Percentiles rank a stretch among this genome's conserved stretches.
These are phyloP conservation scores for Phenganax marumi DNA, from an alignment of 92 coral and sea anemone genomes.

Conservation along the genomic window DNA sequence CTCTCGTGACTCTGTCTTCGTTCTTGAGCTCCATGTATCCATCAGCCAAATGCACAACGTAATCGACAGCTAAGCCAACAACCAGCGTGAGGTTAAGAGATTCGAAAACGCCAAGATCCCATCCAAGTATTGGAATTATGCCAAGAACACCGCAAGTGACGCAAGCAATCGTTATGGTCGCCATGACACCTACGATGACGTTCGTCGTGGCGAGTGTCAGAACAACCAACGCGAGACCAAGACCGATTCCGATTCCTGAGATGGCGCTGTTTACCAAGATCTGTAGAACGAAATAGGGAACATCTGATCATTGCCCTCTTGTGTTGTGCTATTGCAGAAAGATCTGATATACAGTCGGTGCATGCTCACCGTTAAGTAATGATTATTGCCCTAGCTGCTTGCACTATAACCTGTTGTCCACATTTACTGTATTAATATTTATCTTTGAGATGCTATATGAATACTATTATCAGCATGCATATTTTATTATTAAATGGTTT, in stretches of 20 bases:
- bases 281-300: neutral
- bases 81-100: slow-evolving; percentile 90
- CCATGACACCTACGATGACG: slow-evolving; percentile 88
- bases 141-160: slow-evolving; percentile 92
- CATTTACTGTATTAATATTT: too few relatives aligned
- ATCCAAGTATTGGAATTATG: slow-evolving; percentile 79
- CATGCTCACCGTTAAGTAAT: too few relatives aligned
- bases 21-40: slow-evolving; percentile 62
- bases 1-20: slow-evolving; percentile 63
- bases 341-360: neutral
- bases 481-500: neutral
- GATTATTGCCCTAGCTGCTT: too few relatives aligned
- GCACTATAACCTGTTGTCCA: too few relatives aligned
- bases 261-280: slow-evolving; percentile 35
- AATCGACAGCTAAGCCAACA: slow-evolving; percentile 91
- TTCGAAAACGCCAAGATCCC: slow-evolving; percentile 93
- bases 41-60: slow-evolving; percentile 96
- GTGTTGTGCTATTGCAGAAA: neutral
- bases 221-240: slow-evolving; percentile 75
- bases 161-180: slow-evolving; percentile 79
- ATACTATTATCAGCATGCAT: neutral
- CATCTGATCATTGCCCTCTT: neutral
- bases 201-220: slow-evolving; percentile 87
- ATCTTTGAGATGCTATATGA: too few relatives aligned
- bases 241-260: slow-evolving; percentile 78